Evolutionary conservation across 2,113 vertebrate genomes (phyloP).

Genomic region (Rhizomys pruinosus): DNA sequence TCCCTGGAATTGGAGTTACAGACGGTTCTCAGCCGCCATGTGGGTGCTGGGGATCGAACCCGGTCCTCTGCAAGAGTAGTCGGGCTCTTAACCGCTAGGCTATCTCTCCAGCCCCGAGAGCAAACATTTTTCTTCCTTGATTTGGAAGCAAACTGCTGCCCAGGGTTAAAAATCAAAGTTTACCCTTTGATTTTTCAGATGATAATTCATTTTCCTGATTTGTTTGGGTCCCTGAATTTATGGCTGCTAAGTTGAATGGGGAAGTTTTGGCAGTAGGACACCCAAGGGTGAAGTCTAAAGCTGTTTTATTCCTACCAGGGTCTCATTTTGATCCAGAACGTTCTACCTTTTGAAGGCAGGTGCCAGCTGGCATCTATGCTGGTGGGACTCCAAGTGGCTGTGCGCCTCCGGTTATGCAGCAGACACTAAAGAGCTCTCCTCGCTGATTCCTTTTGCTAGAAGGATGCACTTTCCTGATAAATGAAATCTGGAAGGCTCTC

Average conservation of each 20-base stretch:
- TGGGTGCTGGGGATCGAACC: too few relatives aligned
- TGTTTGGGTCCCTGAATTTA: not conserved
- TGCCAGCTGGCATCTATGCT: not conserved
- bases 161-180: not conserved
- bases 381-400: not conserved
- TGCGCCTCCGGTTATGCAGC: not conserved
- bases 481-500: slow-evolving; percentile 46
- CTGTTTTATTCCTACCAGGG: not conserved
- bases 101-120: too few relatives aligned
- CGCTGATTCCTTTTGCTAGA: slow-evolving; percentile 22
- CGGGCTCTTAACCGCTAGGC: too few relatives aligned
- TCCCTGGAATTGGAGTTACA: too few relatives aligned
- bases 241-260: not conserved
- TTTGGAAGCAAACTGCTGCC: not conserved
- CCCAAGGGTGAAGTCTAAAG: not conserved
- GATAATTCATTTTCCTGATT: not conserved
- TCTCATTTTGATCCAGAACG: not conserved
- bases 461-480: slow-evolving; percentile 45
- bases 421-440: not conserved
- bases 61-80: too few relatives aligned
- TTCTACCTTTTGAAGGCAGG: slow-evolving; percentile 37
- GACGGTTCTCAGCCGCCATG: too few relatives aligned
- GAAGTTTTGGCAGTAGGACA: not conserved
- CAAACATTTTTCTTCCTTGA: not conserved
- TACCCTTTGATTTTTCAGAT: slow-evolving; percentile 9